These are phyloP conservation scores for Gouania willdenowi DNA, from an alignment of 2,797 vertebrate genomes.

Conservation along the genomic window DNA sequence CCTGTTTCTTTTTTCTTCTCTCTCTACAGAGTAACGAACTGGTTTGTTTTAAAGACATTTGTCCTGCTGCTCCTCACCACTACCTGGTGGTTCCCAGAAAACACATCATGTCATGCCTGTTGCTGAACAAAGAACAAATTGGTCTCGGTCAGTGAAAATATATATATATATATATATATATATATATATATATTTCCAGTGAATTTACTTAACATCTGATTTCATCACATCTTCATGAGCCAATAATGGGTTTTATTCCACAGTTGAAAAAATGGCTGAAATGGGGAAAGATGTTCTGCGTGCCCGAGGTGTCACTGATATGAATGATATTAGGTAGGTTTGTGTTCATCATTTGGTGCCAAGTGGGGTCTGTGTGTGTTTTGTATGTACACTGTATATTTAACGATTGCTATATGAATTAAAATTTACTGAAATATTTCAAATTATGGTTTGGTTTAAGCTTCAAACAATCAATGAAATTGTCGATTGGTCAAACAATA, in stretches of 20 bases:
- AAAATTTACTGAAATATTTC: too few relatives aligned
- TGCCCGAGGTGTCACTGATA: conserved; percentile 47
- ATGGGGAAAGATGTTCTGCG: conserved; percentile 52
- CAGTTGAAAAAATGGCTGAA: conserved; percentile 57
- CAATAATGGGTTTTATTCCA: conserved; percentile 15
- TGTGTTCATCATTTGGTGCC: too few relatives aligned
- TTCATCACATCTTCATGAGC: not conserved
- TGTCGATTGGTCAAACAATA: too few relatives aligned
- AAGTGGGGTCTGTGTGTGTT: too few relatives aligned
- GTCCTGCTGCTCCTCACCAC: conserved; percentile 61
- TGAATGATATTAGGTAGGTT: conserved; percentile 48
- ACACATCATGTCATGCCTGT: conserved; percentile 49
- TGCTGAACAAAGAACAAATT: conserved; percentile 28
- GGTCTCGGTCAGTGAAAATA: conserved; percentile 33
- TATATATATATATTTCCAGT: too few relatives aligned
- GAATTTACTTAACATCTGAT: not conserved
- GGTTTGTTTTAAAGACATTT: conserved; percentile 62
- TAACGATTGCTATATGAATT: too few relatives aligned
- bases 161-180: not conserved
- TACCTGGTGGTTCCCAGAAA: conserved; percentile 58
- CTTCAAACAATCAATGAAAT: too few relatives aligned
- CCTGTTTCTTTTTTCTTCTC: not conserved
- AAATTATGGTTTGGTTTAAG: too few relatives aligned
- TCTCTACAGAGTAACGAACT: conserved; percentile 44
- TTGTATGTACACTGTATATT: too few relatives aligned